Evolutionary conservation across 2,113 vertebrate genomes (phyloP), one percentile per base, ranked within the genome.

Genomic region (Hassar affinis): DNA sequence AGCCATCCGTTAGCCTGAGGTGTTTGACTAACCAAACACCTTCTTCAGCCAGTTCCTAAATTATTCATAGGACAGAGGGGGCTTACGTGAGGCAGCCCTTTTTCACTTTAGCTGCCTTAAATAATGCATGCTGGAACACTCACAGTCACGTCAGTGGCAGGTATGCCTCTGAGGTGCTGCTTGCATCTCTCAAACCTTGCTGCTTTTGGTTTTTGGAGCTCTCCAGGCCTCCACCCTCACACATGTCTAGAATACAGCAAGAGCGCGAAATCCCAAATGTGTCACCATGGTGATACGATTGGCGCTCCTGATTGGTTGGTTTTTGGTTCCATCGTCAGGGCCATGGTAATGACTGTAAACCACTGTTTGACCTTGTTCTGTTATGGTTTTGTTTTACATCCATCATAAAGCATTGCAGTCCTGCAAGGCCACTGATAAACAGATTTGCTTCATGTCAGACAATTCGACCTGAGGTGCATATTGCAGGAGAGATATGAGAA

Each of bases 71-170:
- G 89, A 89, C 90, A 90, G 91, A 89, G 78, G 78, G 90, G 93
- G 91, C 86, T 85, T 88, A 90, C 90, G 90, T 87, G 84, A 90
- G 82, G 92, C 88, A 91, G 88, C 90, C 89, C 90, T 92, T 94
- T 87, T 94, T 95, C 94, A 93, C 93, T 94, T 94, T 93, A 91
- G 91, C 30, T 87, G 81, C 51, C 88, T 91, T 95, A 93, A 94
- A 95, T 94, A 95, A 95, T 95, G 93, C 92, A 94, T 93, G 88
- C 69, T 86, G 86, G 85, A 90, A 78, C 85, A 89, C 91, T 87
- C 88, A 85, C 82, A 84, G 69, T 81, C 84, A 81, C 85, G 71
- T 79, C 88, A 86, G 82, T 78, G 52, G 77, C 78, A 45, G 66
- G 72, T 81, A 66, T 79, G 80, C 84, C 85, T 79, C 83, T 57